phyloP scores from a whole-genome alignment of 2,113 vertebrate species.

The Caretta caretta region DNA sequence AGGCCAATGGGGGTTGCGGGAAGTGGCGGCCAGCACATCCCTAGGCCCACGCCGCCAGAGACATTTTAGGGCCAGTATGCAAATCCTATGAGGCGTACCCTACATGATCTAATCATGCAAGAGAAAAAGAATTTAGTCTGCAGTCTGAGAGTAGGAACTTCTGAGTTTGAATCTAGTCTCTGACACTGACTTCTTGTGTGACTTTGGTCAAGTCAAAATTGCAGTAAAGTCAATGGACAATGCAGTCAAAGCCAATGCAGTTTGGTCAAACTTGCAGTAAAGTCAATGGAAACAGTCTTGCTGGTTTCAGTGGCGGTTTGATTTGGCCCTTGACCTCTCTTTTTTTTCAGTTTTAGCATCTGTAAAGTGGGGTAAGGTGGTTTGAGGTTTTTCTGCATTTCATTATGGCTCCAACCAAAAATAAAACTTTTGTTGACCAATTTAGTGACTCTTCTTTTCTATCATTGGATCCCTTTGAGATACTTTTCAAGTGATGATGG shows the following conservation, averaged over 20 bases:
- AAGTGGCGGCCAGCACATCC: too few species aligned
- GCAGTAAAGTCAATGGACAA: background rate
- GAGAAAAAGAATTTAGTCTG: background rate
- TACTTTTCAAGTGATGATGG: background rate
- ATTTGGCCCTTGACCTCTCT: background rate
- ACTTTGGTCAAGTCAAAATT: background rate
- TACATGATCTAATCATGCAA: background rate
- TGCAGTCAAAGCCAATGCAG: too few species aligned
- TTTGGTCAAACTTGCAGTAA: background rate
- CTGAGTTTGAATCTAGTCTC: background rate
- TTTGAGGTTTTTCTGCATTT: accelerated
- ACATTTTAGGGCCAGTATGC: background rate
- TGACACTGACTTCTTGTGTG: background rate
- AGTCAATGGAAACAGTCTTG: background rate
- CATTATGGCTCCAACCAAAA: background rate
- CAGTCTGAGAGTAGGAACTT: background rate
- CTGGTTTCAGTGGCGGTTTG: background rate
- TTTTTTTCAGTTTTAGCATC: background rate
- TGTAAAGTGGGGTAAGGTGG: background rate
- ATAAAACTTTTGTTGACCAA: background rate
- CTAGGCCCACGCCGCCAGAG: background rate
- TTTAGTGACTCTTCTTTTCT: conserved; percentile 6
- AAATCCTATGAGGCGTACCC: background rate
- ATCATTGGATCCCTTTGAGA: background rate
- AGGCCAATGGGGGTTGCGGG: too few species aligned